A percentile compares a stretch with the other conserved stretches of the same genome.
phyloP scores from a whole-genome alignment of 2,888 invertebrate species.

The Drosophila pegasa region DNA sequence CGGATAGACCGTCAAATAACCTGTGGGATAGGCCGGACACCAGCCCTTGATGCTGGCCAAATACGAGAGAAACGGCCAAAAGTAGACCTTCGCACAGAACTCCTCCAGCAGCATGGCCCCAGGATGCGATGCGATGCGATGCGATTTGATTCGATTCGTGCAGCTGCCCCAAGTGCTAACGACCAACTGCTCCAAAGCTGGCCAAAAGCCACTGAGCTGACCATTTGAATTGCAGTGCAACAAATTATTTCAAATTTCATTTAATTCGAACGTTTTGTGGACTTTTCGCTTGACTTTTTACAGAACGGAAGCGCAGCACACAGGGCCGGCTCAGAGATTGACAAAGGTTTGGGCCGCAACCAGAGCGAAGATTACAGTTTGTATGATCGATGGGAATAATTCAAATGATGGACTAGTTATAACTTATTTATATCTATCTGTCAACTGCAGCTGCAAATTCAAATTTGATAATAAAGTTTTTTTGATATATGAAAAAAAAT shows the following conservation, averaged over 20 bases:
- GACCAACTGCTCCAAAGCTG: slow-evolving; percentile 40
- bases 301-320: slow-evolving; percentile 6
- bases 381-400: no score
- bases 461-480: no score
- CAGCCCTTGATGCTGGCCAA: slow-evolving; percentile 83
- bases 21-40: slow-evolving; percentile 77
- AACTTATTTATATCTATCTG: no score
- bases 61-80: slow-evolving; percentile 84
- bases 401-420: no score
- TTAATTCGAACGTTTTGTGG: slow-evolving; percentile 40
- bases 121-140: background rate
- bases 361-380: no score
- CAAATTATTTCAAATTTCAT: slow-evolving; percentile 57
- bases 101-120: slow-evolving; percentile 74
- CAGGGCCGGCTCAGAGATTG: slow-evolving; percentile 38
- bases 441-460: no score
- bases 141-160: background rate
- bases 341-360: background rate
- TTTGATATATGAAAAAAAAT: no score
- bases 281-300: slow-evolving; percentile 34
- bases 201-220: slow-evolving; percentile 16
- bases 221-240: slow-evolving; percentile 27
- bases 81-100: slow-evolving; percentile 83
- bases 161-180: slow-evolving; percentile 39
- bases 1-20: slow-evolving; percentile 79